These are phyloP conservation scores for Progne subis DNA, from an alignment of 2,113 vertebrate species.

Conservation along the genomic window DNA sequence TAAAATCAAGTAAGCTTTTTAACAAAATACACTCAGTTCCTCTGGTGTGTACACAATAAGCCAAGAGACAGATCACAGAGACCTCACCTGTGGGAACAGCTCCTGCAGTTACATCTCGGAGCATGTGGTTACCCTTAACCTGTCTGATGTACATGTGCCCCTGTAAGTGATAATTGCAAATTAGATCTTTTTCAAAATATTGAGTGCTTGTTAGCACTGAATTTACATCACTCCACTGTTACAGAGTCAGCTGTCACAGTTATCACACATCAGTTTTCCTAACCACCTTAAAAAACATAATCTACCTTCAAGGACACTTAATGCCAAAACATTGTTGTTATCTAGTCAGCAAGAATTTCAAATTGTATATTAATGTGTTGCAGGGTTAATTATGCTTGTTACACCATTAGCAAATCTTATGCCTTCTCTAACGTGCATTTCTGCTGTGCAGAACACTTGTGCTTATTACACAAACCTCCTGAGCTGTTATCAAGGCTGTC, in stretches of 20 bases:
- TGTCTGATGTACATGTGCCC: accelerated
- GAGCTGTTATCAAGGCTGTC: not conserved
- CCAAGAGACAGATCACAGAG: not conserved
- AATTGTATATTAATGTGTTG: not conserved
- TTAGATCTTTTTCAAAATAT: not conserved
- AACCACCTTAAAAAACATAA: not conserved
- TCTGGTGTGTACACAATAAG: not conserved
- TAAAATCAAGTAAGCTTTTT: not conserved
- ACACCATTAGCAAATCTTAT: not conserved
- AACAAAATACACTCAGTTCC: not conserved
- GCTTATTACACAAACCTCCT: not conserved
- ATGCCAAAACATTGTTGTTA: not conserved
- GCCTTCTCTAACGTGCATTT: not conserved
- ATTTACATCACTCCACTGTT: not conserved
- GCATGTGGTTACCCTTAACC: not conserved
- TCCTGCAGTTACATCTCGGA: not conserved
- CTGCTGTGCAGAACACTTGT: not conserved
- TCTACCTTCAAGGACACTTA: not conserved
- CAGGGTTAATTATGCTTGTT: not conserved
- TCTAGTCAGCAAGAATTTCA: not conserved
- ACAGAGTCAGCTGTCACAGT: not conserved
- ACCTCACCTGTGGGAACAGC: not conserved
- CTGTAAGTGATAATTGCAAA: not conserved
- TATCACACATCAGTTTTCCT: constrained; percentile 13
- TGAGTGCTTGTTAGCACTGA: not conserved